Percentiles rank a stretch among this genome's conserved stretches.
Conservation (phyloP, 2,888 invertebrate species). For the Trichogramma dendrolimi region DNA sequence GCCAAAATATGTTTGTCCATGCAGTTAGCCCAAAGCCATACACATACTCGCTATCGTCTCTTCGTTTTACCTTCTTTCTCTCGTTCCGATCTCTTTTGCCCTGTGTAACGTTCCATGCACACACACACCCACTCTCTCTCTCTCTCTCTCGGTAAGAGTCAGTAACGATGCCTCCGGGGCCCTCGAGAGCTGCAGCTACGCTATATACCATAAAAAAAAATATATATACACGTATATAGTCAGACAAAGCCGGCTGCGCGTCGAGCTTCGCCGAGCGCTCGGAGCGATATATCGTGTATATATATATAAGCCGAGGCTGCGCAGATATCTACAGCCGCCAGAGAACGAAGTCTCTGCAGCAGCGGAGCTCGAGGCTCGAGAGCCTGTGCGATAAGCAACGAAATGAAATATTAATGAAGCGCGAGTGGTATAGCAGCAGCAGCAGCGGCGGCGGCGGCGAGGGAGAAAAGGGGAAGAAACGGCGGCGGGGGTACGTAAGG, state of each 20-base stretch:
- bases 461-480: no score
- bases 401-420: constrained; percentile 53
- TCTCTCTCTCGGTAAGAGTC: constrained; percentile 40
- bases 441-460: background rate
- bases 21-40: background rate
- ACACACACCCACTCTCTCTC: constrained; percentile 32
- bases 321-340: background rate
- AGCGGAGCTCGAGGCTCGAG: constrained; percentile 32
- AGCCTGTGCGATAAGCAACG: constrained; percentile 47
- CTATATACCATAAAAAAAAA: no score
- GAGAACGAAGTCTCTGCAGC: constrained; percentile 34
- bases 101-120: constrained; percentile 19
- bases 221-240: no score
- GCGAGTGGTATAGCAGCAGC: constrained; percentile 5
- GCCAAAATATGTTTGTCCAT: background rate
- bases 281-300: no score
- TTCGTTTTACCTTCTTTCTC: background rate
- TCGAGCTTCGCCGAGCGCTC: constrained; percentile 12
- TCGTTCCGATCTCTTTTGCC: background rate
- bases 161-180: constrained; percentile 49
- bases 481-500: no score
- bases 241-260: no score
- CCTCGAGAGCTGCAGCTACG: constrained; percentile 21
- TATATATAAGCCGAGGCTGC: background rate
- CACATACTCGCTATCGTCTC: background rate